Percentiles rank a stretch among this genome's conserved stretches.
Evolutionary conservation across 2,797 vertebrate genomes (phyloP).

Genomic region (Zalophus californianus): DNA sequence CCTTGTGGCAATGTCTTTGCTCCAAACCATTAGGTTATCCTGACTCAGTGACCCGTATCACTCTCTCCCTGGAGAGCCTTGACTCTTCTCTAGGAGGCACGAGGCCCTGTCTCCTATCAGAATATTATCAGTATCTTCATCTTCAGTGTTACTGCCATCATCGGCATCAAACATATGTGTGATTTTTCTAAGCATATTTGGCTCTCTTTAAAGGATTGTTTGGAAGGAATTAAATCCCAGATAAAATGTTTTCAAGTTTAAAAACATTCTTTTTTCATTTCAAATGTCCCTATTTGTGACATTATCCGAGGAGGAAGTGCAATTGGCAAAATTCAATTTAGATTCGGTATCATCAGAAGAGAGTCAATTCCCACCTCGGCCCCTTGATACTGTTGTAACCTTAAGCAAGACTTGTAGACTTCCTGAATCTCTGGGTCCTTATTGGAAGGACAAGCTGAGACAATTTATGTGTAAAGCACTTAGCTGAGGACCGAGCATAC

Average conservation of each 20-base stretch:
- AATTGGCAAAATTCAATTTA: neutral
- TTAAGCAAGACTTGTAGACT: neutral
- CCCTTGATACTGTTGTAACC: neutral
- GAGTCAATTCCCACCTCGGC: neutral
- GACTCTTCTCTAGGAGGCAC: neutral
- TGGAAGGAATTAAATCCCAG: neutral
- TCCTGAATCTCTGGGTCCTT: neutral
- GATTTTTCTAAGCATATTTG: neutral
- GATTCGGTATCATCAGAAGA: neutral
- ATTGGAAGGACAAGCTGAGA: neutral
- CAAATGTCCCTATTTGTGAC: neutral
- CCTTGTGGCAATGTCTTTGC: neutral
- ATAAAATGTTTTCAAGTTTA: neutral
- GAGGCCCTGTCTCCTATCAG: neutral
- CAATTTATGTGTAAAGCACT: neutral
- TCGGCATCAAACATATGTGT: neutral
- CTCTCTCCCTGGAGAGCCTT: neutral
- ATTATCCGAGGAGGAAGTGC: neutral
- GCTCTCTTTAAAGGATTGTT: neutral
- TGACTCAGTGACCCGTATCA: neutral
- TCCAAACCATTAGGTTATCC: neutral
- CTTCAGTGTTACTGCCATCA: neutral
- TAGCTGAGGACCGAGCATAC: neutral
- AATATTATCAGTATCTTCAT: neutral
- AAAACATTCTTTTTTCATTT: neutral